phyloP scores from a whole-genome alignment of 2,113 vertebrate genomes.

The Apteryx mantelli region DNA sequence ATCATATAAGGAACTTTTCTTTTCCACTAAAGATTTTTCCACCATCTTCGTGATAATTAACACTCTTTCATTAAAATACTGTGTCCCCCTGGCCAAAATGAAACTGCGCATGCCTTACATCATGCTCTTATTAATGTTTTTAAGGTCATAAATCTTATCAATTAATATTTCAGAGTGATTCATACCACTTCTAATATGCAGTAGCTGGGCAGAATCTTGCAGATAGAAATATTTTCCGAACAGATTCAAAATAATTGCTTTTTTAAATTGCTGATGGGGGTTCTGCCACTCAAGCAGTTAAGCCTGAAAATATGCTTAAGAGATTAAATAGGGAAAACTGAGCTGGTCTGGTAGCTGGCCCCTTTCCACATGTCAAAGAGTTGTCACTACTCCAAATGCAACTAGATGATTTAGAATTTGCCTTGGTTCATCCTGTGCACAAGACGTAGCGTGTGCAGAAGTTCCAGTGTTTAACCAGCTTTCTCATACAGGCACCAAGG shows the following conservation, averaged over 20 bases:
- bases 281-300: conserved; percentile 71
- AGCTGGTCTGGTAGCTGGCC: conserved; percentile 65
- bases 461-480: conserved; percentile 22
- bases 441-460: neutral
- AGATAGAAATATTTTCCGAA: conserved; percentile 63
- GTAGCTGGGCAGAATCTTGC: conserved; percentile 10
- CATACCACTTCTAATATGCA: conserved; percentile 34
- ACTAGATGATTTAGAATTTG: neutral
- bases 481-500: neutral
- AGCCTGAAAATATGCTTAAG: conserved; percentile 75
- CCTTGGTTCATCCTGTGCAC: conserved; percentile 18
- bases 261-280: conserved; percentile 69
- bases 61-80: conserved; percentile 52
- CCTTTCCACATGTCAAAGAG: conserved; percentile 30
- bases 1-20: neutral
- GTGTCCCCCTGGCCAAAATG: conserved; percentile 12
- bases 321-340: conserved; percentile 72
- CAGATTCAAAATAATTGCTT: conserved; percentile 74
- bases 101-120: neutral
- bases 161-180: conserved; percentile 65
- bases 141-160: conserved; percentile 59
- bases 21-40: neutral
- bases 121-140: conserved; percentile 42
- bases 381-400: conserved; percentile 56
- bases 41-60: conserved; percentile 51